Percentiles rank a stretch among this genome's conserved stretches.
phyloP scores from a whole-genome alignment of 1,140 invertebrate genomes.

The Triops cancriformis region DNA sequence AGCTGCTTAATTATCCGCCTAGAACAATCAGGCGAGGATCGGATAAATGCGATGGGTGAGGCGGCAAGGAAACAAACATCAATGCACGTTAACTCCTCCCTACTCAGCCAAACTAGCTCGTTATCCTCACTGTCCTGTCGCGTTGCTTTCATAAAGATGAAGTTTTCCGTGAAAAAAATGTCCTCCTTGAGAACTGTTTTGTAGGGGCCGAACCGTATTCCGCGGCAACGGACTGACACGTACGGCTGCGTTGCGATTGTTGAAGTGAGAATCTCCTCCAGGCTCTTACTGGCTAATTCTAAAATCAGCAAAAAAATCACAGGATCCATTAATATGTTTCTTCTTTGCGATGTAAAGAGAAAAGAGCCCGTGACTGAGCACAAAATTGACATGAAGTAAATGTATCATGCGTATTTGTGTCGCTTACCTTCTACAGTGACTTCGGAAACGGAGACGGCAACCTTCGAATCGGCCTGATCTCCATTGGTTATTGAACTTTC shows the following conservation, averaged over 20 bases:
- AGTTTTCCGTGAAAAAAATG: constrained; percentile 53
- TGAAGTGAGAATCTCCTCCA: background rate
- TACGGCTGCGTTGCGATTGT: background rate
- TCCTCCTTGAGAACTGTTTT: constrained; percentile 58
- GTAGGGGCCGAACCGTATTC: constrained; percentile 68
- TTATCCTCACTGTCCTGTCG: constrained; percentile 38
- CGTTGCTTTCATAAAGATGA: constrained; percentile 57
- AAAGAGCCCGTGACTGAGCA: background rate
- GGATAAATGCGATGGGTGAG: constrained; percentile 44
- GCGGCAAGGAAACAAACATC: constrained; percentile 35
- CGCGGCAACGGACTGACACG: constrained; percentile 50
- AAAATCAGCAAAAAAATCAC: background rate
- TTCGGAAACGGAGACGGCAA: background rate
- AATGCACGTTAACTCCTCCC: background rate
- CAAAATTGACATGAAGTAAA: background rate
- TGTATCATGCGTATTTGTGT: background rate
- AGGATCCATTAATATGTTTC: background rate
- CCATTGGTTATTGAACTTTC: background rate
- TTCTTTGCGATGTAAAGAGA: background rate
- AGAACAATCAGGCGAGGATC: constrained; percentile 60
- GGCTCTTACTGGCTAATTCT: background rate
- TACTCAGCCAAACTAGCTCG: constrained; percentile 11
- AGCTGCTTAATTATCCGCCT: constrained; percentile 55
- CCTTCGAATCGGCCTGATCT: background rate
- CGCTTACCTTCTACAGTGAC: background rate